Percentiles rank a stretch among this genome's conserved stretches.
These are phyloP conservation scores for Proisotoma minuta DNA, from an alignment of 2,888 invertebrate genomes.

Conservation along the genomic window DNA sequence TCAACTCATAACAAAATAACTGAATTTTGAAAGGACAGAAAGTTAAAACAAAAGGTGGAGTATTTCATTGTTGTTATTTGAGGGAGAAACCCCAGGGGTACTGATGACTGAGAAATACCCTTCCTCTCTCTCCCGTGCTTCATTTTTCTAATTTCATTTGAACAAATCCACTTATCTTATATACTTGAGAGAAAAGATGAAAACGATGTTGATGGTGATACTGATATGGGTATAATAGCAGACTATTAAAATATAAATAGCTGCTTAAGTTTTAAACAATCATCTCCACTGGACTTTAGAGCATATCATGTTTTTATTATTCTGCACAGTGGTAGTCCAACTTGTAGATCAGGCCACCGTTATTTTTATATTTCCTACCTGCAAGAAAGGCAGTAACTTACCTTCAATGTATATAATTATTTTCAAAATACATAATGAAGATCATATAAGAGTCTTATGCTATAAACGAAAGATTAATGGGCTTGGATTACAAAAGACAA, in stretches of 20 bases:
- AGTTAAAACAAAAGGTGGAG: no score
- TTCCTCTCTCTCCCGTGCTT: not conserved
- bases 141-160: not conserved
- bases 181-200: not conserved
- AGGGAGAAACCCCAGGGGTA: not conserved
- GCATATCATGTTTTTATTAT: no score
- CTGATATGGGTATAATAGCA: not conserved
- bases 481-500: not conserved
- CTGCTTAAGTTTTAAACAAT: no score
- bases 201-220: not conserved
- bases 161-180: not conserved
- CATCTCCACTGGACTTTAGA: no score
- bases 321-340: no score
- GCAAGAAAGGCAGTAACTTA: no score
- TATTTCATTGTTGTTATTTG: no score
- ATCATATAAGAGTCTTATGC: not conserved
- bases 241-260: not conserved
- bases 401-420: no score
- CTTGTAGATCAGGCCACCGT: no score
- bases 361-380: no score
- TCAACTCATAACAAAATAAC: no score
- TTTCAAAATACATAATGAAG: not conserved
- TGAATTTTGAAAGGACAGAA: no score
- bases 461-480: not conserved
- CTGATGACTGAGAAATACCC: not conserved